Percentiles rank a stretch among this genome's conserved stretches.
These are phyloP conservation scores for Pseudomyrmex gracilis DNA, from an alignment of 1,140 invertebrate genomes.

Conservation along the genomic window DNA sequence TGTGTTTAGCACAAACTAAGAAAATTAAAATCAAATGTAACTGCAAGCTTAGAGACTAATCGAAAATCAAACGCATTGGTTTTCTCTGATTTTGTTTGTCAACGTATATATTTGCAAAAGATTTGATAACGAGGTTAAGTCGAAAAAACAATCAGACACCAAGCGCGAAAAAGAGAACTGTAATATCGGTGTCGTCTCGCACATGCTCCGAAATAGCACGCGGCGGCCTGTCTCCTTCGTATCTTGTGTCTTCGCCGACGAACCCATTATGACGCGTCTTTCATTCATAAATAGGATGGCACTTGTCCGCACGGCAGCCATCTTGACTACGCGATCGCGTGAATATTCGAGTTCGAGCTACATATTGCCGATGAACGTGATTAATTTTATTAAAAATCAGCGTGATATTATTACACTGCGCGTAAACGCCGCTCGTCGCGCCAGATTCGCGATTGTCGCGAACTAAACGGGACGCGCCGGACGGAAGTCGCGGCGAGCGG, in stretches of 20 bases:
- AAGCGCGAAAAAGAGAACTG: slow-evolving; percentile 25
- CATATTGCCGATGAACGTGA: too few relatives aligned
- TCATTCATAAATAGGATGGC: slow-evolving; percentile 78
- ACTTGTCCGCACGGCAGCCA: slow-evolving; percentile 63
- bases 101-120: too few relatives aligned
- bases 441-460: not conserved
- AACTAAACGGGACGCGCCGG: not conserved
- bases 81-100: too few relatives aligned
- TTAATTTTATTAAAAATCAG: slow-evolving; percentile 1
- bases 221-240: slow-evolving; percentile 30
- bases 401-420: not conserved
- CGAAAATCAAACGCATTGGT: too few relatives aligned
- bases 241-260: slow-evolving; percentile 13
- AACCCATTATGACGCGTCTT: slow-evolving; percentile 66
- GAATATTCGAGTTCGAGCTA: not conserved
- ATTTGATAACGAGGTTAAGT: not conserved
- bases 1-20: too few relatives aligned
- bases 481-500: slow-evolving; percentile 28
- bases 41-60: too few relatives aligned
- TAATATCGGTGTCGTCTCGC: slow-evolving; percentile 44
- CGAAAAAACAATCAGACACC: not conserved
- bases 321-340: slow-evolving; percentile 73
- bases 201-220: slow-evolving; percentile 72
- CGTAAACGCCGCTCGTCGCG: not conserved
- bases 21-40: too few relatives aligned